Evolutionary conservation across 1,140 invertebrate genomes (phyloP), one percentile per base, ranked within the genome.

Genomic region (Trichonephila clavipes): DNA sequence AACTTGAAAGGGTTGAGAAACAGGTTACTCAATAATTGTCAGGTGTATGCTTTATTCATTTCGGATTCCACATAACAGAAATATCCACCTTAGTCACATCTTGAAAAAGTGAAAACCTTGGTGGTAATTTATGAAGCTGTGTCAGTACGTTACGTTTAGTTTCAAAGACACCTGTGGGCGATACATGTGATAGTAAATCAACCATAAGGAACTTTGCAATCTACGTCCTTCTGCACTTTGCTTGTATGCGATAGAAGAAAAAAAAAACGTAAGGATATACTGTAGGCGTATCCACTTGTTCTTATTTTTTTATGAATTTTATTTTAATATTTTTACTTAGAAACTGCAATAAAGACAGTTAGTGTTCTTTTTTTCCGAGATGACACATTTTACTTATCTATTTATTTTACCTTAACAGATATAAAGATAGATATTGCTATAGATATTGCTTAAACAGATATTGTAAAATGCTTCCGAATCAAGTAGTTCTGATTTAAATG

Each of bases 101-200:
- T 28, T 14, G 28, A 77, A 16, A 34, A 34, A 72, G 21, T n/a
- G 24, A 40, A 40, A 40, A 34, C 28, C 69, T 77, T 77, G 24
- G 16, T 19, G 72, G 72, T 77, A 77, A 77, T 77, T 77, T 77
- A 77, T 77, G 24, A 18, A 77, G 34, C 28, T 16, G 72, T 34
- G 72, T 34, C 28, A 77, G 72, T 77, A 77, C 72, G 72, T 77
- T 77, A 77, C 72, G 72, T 77, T 77, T 6, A 40, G 72, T 77
- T 77, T 77, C 72, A 34, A 77, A 77, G 72, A 77, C 72, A 77
- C 72, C 72, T 40, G 72, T 77, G 72, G 72, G 72, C 72, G 72
- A 77, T 40, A 6, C 72, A 77, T 77, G 72, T 77, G 72, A 77
- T 77, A 77, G 72, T 77, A 77, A 77, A 77, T 77, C 72, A 77